Conservation (phyloP, 2,888 invertebrate genomes). For the Pyrrhosoma nymphula region DNA sequence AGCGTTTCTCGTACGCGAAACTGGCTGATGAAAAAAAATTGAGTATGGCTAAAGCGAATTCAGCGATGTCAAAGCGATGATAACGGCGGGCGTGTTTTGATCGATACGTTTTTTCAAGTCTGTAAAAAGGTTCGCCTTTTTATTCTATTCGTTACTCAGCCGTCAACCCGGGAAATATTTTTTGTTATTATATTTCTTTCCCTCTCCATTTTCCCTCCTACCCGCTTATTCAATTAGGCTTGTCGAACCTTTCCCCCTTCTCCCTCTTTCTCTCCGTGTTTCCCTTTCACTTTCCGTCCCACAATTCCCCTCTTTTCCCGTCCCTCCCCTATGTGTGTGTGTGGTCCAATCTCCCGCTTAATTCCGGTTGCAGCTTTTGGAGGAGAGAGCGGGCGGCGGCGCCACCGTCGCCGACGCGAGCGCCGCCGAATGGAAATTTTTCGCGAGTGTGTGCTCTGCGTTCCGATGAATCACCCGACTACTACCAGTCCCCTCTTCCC, state of each 20-base stretch:
- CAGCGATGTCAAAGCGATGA: not conserved
- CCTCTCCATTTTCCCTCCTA: not conserved
- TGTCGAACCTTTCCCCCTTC: constrained; percentile 5
- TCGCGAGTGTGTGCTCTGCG: constrained; percentile 16
- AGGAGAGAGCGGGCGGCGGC: not conserved
- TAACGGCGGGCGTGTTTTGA: not conserved
- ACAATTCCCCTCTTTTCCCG: not conserved
- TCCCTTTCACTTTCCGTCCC: not conserved
- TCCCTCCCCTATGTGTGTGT: not conserved
- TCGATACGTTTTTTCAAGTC: constrained; percentile 9
- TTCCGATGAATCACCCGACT: constrained; percentile 49
- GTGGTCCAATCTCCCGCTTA: not conserved
- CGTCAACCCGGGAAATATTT: not conserved
- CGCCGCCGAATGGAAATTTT: constrained; percentile 41
- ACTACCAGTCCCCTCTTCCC: not conserved
- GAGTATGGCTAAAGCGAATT: not conserved
- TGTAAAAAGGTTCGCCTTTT: constrained; percentile 2
- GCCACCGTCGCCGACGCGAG: not conserved
- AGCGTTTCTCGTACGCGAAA: not conserved
- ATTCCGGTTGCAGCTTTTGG: constrained; percentile 45
- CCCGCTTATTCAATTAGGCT: constrained; percentile 51
- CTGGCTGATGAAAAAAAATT: not conserved
- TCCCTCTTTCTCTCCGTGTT: not conserved
- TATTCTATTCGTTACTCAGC: not conserved
- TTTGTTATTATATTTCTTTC: not conserved